Base-by-base conservation (phyloP, 92 coral and sea anemone species). In the Umimayanthus kanabou region DNA sequence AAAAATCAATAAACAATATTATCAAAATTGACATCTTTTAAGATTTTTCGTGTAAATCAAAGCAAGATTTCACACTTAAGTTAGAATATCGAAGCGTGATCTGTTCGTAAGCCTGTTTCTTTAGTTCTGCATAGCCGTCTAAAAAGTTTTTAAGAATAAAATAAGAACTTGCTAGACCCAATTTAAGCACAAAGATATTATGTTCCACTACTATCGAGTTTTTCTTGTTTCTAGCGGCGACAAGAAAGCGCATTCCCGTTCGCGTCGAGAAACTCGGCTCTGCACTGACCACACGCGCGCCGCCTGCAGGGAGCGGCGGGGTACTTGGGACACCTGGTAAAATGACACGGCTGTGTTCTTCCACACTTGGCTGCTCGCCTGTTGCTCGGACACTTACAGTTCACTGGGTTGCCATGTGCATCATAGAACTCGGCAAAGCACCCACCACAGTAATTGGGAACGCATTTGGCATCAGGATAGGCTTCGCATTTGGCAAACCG, bases 381-480 rank as follows among this genome's bases (percentile, higher is more conserved):
- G 18, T 47, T 78, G n/a, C 58, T 78, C 39, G 81, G 81, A 28
- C 66, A 78, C 11, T 45, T 45, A 40, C 81, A 78, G 33, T 25
- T 78, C 8, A 78, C 64, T 78, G 33, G 81, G 65, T 78, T 45
- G 37, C 81, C 81, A 13, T 78, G 42, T 20, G 4, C 13, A 25
- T 78, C 81, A 45, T 78, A 78, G 26, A 78, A 78, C 65, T 45
- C 58, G 66, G 81, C 81, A 43, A 45, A n/a, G 81, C 81, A 78
- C 33, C 81, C 65, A 45, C 81, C 81, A 25, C 66, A 78, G 26
- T 78, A 78, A 28, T 78, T 78, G 81, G 30, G 22, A 78, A 78
- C 64, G 23, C 81, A 78, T 45, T 49, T 78, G 14, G 81, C 81
- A 78, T 78, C 81, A 0, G 81, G 81, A 28, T 78, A 78, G 29